Conservation (phyloP, 2,113 vertebrate genomes). For the Orcinus orca region DNA sequence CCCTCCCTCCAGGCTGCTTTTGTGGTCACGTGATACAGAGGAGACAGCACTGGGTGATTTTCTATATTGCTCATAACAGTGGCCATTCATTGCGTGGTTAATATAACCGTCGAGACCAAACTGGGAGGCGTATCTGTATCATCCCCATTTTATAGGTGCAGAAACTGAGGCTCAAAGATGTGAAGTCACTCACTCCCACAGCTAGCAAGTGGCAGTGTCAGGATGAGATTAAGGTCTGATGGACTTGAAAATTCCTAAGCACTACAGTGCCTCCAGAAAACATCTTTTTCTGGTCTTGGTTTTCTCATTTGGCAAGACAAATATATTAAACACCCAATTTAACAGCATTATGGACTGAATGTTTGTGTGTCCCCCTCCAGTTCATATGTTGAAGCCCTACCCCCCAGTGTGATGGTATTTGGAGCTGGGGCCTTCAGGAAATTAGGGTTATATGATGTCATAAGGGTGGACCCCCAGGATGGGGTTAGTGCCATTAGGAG, state of each 20-base stretch:
- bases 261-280: background rate
- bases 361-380: rapidly evolving
- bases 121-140: background rate
- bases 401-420: background rate
- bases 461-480: background rate
- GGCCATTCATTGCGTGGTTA: background rate
- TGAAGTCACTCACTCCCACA: background rate
- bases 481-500: background rate
- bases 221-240: background rate
- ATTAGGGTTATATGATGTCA: background rate
- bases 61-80: background rate
- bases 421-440: background rate
- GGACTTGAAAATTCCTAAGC: background rate
- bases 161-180: background rate
- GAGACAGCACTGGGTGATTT: rapidly evolving
- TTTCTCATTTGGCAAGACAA: background rate
- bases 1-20: background rate
- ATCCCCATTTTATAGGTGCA: background rate
- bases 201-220: background rate
- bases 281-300: background rate
- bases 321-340: background rate
- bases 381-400: background rate
- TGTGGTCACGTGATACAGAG: background rate
- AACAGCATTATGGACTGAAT: background rate
- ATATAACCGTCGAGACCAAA: background rate